A percentile compares a stretch with the other conserved stretches of the same genome.
Evolutionary conservation across 2,888 invertebrate genomes (phyloP).

Genomic region (Euclidia mi): DNA sequence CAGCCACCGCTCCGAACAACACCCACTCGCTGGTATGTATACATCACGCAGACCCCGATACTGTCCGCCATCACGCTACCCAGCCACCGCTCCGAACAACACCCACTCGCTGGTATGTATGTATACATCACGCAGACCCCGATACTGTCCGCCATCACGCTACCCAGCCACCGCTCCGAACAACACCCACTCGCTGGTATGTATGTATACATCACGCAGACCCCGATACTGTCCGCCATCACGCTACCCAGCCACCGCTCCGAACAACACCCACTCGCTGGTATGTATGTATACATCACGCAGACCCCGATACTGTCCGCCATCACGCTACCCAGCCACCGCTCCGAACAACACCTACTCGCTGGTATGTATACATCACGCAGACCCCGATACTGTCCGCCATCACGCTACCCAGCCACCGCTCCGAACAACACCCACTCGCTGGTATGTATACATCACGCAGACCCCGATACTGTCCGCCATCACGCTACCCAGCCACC

Average conservation of each 20-base stretch:
- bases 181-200: not conserved
- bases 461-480: constrained; percentile 33
- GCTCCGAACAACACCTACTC: not conserved
- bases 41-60: not conserved
- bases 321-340: constrained; percentile 49
- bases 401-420: too few species aligned
- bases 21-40: constrained; percentile 1
- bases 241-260: too few species aligned
- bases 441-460: too few species aligned
- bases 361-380: constrained; percentile 1
- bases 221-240: too few species aligned
- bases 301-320: constrained; percentile 33
- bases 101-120: too few species aligned
- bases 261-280: too few species aligned
- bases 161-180: constrained; percentile 35
- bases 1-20: constrained; percentile 18
- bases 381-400: too few species aligned
- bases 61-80: too few species aligned
- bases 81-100: too few species aligned
- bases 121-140: not conserved
- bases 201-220: not conserved
- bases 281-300: too few species aligned
- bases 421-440: too few species aligned
- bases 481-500: constrained; percentile 49
- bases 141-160: constrained; percentile 47